phyloP scores from a whole-genome alignment of 2,113 vertebrate species.

The Lagopus muta region DNA sequence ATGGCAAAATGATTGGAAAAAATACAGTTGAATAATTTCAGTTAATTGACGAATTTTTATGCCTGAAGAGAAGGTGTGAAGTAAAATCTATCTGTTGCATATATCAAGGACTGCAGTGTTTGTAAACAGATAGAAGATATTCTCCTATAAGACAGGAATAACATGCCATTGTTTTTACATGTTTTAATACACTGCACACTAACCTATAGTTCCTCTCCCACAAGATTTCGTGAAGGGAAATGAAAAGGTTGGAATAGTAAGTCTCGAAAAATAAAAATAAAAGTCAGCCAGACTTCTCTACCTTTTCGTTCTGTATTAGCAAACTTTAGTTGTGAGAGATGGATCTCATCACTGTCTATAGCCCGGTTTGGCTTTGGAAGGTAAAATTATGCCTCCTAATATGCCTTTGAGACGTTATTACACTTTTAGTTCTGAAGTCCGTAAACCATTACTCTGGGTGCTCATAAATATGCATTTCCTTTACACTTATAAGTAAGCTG shows the following conservation, averaged over 20 bases:
- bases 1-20: neutral
- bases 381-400: constrained; percentile 37
- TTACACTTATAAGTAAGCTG: constrained; percentile 63
- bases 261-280: neutral
- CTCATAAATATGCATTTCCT: constrained; percentile 71
- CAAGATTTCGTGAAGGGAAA: neutral
- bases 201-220: fast-evolving
- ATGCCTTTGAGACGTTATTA: constrained; percentile 19
- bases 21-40: neutral
- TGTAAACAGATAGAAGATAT: neutral
- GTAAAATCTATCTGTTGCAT: neutral
- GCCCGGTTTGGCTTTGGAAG: neutral
- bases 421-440: constrained; percentile 43
- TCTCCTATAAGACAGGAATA: neutral
- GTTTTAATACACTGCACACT: neutral
- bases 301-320: neutral
- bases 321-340: neutral
- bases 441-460: constrained; percentile 17
- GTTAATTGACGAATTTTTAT: neutral
- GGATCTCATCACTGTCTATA: neutral
- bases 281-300: neutral
- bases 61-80: neutral
- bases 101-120: neutral
- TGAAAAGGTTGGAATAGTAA: neutral
- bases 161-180: neutral